Evolutionary conservation across 1,140 invertebrate species (phyloP).

Genomic region (Drosophila yakuba): DNA sequence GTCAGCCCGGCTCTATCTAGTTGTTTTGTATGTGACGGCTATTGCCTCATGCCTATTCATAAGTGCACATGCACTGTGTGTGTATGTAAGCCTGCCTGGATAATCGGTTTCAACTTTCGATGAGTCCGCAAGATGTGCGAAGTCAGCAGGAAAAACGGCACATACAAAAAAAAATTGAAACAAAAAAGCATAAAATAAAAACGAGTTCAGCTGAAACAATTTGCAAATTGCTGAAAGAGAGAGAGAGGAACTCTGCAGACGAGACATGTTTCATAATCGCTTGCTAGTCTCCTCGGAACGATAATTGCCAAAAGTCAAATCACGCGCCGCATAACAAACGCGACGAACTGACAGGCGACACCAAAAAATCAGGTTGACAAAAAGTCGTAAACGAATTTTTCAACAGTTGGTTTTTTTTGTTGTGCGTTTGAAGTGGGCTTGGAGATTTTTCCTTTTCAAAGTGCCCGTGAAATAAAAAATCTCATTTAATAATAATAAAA

Average conservation of each 20-base stretch:
- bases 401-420: slow-evolving; percentile 2
- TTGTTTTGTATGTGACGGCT: slow-evolving; percentile 10
- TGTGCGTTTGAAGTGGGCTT: slow-evolving; percentile 5
- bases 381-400: slow-evolving; percentile 29
- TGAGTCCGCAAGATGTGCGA: slow-evolving; percentile 37
- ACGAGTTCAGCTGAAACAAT: slow-evolving; percentile 45
- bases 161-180: not conserved
- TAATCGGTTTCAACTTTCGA: slow-evolving; percentile 52
- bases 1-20: slow-evolving; percentile 2
- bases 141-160: slow-evolving; percentile 7
- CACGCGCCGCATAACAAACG: slow-evolving; percentile 28
- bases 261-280: slow-evolving; percentile 52
- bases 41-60: slow-evolving; percentile 19
- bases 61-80: not conserved
- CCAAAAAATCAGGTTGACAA: slow-evolving; percentile 46
- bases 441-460: slow-evolving; percentile 22
- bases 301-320: slow-evolving; percentile 55
- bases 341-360: slow-evolving; percentile 17
- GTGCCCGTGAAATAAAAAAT: slow-evolving; percentile 44
- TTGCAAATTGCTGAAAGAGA: slow-evolving; percentile 31
- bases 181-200: slow-evolving; percentile 22
- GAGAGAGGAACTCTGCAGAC: slow-evolving; percentile 12
- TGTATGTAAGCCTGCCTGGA: slow-evolving; percentile 5
- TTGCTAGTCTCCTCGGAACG: slow-evolving; percentile 16
- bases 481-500: slow-evolving; percentile 16